These are phyloP conservation scores for Vicugna pacos DNA, from an alignment of 2,113 vertebrate species.

Conservation along the genomic window DNA sequence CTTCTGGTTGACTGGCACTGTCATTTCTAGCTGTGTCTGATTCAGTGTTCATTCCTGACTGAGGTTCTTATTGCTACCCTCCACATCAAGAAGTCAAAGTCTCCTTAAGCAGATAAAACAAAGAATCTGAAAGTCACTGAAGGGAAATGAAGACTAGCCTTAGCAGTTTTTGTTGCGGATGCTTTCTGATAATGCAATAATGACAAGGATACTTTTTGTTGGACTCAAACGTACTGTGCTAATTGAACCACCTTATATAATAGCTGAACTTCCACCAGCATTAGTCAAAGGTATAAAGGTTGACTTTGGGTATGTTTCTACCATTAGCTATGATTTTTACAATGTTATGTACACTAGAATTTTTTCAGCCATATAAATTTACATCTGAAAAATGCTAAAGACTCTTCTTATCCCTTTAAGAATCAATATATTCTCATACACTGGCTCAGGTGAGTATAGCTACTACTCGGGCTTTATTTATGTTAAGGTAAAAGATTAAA, in stretches of 20 bases:
- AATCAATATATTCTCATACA: constrained; percentile 11
- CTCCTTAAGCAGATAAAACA: background rate
- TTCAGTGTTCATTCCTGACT: background rate
- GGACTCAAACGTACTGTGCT: background rate
- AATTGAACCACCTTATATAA: background rate
- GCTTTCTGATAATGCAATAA: background rate
- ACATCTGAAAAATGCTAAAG: background rate
- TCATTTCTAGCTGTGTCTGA: background rate
- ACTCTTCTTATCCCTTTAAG: background rate
- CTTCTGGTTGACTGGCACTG: background rate
- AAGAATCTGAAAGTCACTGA: background rate
- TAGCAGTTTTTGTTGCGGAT: background rate
- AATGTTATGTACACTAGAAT: background rate
- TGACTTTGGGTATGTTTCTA: background rate
- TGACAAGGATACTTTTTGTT: background rate
- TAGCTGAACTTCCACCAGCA: background rate
- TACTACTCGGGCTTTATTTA: constrained; percentile 14
- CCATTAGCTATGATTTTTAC: background rate
- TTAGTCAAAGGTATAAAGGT: background rate
- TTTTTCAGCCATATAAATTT: constrained; percentile 26
- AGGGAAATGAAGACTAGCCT: background rate
- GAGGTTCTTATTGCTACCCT: background rate
- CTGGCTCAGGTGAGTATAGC: background rate
- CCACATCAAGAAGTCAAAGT: background rate
- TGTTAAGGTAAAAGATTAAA: background rate